Percentiles rank a stretch among this genome's conserved stretches.
phyloP scores from a whole-genome alignment of 2,888 invertebrate genomes.

The Dendrolimus pini region DNA sequence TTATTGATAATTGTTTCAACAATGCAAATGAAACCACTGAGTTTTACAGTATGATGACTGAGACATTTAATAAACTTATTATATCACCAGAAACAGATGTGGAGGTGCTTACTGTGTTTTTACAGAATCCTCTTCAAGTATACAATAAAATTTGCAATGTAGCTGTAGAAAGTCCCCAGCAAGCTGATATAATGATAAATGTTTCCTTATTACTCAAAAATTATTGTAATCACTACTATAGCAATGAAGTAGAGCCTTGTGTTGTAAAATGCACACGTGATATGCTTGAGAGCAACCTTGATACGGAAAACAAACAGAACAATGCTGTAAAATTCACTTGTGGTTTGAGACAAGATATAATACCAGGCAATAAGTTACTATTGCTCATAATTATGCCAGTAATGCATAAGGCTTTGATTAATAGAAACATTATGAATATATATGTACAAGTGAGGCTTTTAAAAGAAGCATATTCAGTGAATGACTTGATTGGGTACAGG shows the following conservation, averaged over 20 bases:
- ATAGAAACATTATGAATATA: slow-evolving; percentile 32
- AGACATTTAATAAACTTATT: slow-evolving; percentile 58
- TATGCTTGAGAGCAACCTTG: slow-evolving; percentile 27
- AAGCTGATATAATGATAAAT: slow-evolving; percentile 49
- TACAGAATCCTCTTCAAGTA: slow-evolving; percentile 51
- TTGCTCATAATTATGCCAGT: slow-evolving; percentile 55
- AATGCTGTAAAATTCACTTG: slow-evolving; percentile 47
- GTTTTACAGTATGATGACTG: slow-evolving; percentile 34
- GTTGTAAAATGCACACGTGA: slow-evolving; percentile 37
- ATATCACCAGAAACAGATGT: slow-evolving; percentile 34
- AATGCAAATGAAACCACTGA: slow-evolving; percentile 31
- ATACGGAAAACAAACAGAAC: slow-evolving; percentile 32
- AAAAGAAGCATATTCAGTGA: slow-evolving; percentile 29
- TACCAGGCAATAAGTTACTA: slow-evolving; percentile 43
- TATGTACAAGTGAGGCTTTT: slow-evolving; percentile 41
- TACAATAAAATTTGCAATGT: slow-evolving; percentile 45
- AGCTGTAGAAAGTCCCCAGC: slow-evolving; percentile 45
- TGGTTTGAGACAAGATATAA: slow-evolving; percentile 38
- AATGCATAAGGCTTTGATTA: slow-evolving; percentile 43
- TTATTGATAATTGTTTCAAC: slow-evolving; percentile 33
- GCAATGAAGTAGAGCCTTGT: slow-evolving; percentile 46
- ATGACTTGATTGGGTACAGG: slow-evolving; percentile 45
- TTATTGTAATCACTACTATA: slow-evolving; percentile 49
- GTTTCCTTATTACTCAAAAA: slow-evolving; percentile 40
- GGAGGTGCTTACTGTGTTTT: slow-evolving; percentile 43